These are phyloP conservation scores for Napeogenes sylphis DNA, from an alignment of 2,888 invertebrate genomes.

Conservation along the genomic window DNA sequence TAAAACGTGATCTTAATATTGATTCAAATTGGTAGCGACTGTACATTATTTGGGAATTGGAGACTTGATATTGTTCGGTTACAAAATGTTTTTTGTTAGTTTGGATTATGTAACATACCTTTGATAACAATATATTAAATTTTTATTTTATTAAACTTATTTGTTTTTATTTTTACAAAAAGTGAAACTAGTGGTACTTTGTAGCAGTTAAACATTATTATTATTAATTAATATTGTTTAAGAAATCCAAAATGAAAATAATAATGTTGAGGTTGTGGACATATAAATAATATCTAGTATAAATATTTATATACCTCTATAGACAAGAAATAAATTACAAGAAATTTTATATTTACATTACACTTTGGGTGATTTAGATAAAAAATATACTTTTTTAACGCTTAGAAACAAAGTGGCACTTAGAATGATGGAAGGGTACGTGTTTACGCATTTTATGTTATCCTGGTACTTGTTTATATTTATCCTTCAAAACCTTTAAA, in stretches of 20 bases:
- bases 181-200: too few relatives aligned
- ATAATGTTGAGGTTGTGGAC: too few relatives aligned
- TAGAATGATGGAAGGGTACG: conserved; percentile 30
- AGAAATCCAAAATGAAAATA: too few relatives aligned
- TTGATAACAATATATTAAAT: too few relatives aligned
- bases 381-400: conserved; percentile 11
- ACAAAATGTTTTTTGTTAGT: too few relatives aligned
- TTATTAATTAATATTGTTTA: too few relatives aligned
- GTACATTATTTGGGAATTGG: conserved; percentile 22
- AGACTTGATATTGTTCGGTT: conserved; percentile 9
- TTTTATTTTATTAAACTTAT: too few relatives aligned
- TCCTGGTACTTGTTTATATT: conserved; percentile 24
- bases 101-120: too few relatives aligned
- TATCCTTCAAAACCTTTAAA: background rate
- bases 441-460: conserved; percentile 34
- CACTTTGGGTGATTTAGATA: too few relatives aligned
- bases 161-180: too few relatives aligned
- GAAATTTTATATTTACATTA: too few relatives aligned
- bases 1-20: conserved; percentile 65
- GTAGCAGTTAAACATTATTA: too few relatives aligned
- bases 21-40: conserved; percentile 56
- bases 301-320: conserved; percentile 1
- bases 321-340: background rate
- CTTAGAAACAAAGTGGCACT: conserved; percentile 20
- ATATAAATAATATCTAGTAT: background rate